phyloP scores from a whole-genome alignment of 2,113 vertebrate genomes.

The Hippolais icterina region DNA sequence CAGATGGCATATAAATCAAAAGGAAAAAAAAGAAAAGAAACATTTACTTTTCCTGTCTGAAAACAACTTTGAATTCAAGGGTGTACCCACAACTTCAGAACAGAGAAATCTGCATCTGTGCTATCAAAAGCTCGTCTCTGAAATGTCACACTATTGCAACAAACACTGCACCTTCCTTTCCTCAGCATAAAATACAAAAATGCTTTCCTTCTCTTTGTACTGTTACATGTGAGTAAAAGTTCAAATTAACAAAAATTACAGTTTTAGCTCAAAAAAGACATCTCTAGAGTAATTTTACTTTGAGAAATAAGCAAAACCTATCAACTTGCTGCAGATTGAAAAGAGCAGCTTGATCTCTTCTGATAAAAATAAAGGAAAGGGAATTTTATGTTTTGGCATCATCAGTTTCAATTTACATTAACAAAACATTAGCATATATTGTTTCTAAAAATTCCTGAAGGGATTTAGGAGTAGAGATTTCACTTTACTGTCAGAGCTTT shows the following conservation, averaged over 20 bases:
- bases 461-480: background rate
- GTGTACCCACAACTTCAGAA: background rate
- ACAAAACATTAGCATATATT: background rate
- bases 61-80: background rate
- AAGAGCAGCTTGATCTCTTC: background rate
- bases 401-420: background rate
- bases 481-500: background rate
- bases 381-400: background rate
- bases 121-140: background rate
- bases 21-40: rapidly evolving
- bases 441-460: background rate
- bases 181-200: background rate
- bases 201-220: background rate
- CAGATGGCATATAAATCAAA: background rate
- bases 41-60: background rate
- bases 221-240: background rate
- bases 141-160: background rate
- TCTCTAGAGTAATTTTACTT: background rate
- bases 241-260: background rate
- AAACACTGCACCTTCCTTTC: background rate
- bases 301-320: background rate
- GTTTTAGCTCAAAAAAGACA: background rate
- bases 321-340: background rate
- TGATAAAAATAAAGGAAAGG: background rate
- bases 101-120: background rate